Conservation (phyloP, 2,797 vertebrate genomes). For the Anisognathus igniventris region DNA sequence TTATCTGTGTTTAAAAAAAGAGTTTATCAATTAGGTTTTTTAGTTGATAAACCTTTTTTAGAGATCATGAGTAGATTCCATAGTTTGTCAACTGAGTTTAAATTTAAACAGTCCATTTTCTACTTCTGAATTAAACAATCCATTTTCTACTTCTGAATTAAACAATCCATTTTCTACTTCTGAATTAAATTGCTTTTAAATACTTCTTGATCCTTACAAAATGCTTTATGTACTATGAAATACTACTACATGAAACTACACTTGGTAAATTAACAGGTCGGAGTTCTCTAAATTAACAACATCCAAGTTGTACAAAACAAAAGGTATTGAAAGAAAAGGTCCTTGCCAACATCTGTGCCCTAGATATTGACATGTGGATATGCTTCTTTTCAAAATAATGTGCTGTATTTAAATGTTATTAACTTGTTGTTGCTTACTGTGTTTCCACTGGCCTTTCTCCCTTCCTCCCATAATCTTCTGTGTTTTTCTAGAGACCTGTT, state of each 20-base stretch:
- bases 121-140: neutral
- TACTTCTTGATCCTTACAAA: neutral
- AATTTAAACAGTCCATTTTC: neutral
- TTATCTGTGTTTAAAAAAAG: neutral
- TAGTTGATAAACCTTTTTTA: neutral
- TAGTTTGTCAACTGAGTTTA: neutral
- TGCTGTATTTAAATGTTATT: neutral
- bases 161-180: neutral
- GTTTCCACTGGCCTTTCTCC: neutral
- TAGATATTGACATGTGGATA: neutral
- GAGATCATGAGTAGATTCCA: neutral
- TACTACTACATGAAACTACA: neutral
- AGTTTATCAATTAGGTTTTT: neutral
- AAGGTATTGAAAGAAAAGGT: neutral
- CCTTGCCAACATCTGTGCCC: neutral
- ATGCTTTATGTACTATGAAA: neutral
- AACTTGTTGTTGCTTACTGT: neutral
- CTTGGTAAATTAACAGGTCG: neutral
- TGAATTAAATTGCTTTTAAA: neutral
- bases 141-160: neutral
- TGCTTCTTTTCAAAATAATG: neutral
- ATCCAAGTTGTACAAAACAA: neutral
- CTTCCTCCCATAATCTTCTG: neutral
- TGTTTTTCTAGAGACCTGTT: neutral
- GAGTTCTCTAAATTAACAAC: neutral